A percentile compares a stretch with the other conserved stretches of the same genome.
Evolutionary conservation across 1,140 invertebrate genomes (phyloP).

Genomic region (Chionoecetes opilio): DNA sequence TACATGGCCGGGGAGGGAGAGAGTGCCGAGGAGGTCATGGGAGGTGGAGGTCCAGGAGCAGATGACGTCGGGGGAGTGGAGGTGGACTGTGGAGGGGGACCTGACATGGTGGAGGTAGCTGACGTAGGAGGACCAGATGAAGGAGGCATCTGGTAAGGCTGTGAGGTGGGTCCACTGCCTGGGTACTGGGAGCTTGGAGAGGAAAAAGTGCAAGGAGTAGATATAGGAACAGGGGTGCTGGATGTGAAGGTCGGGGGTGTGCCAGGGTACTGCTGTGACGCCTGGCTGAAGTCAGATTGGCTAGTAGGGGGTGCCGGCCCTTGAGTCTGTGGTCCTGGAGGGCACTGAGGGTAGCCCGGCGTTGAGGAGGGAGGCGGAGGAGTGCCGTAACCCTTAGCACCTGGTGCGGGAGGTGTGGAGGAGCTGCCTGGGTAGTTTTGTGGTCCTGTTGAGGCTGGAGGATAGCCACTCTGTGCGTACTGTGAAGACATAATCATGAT

Average conservation of each 20-base stretch:
- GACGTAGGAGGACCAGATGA: constrained; percentile 76
- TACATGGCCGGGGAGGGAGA: constrained; percentile 83
- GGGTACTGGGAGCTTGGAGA: constrained; percentile 82
- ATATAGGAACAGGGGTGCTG: constrained; percentile 82
- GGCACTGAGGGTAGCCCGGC: constrained; percentile 74
- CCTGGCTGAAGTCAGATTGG: constrained; percentile 45
- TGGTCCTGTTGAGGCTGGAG: constrained; percentile 70
- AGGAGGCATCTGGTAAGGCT: constrained; percentile 68
- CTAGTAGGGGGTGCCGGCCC: constrained; percentile 47
- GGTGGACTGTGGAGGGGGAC: constrained; percentile 84
- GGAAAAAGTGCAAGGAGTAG: constrained; percentile 76
- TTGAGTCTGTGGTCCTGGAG: constrained; percentile 73
- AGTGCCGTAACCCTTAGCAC: constrained; percentile 75
- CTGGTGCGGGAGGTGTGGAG: constrained; percentile 71
- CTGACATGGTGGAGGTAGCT: constrained; percentile 83
- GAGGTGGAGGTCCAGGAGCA: constrained; percentile 81
- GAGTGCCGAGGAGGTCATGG: constrained; percentile 84
- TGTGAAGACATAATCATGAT: constrained; percentile 28
- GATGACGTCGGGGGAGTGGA: constrained; percentile 82
- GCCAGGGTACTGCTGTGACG: constrained; percentile 69
- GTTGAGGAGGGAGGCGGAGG: constrained; percentile 76
- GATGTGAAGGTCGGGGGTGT: constrained; percentile 76
- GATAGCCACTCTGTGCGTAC: constrained; percentile 78
- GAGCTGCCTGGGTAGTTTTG: constrained; percentile 73
- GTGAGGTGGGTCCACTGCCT: constrained; percentile 59